These are phyloP conservation scores for Malachius bipustulatus DNA, from an alignment of 2,888 invertebrate genomes.

Conservation along the genomic window DNA sequence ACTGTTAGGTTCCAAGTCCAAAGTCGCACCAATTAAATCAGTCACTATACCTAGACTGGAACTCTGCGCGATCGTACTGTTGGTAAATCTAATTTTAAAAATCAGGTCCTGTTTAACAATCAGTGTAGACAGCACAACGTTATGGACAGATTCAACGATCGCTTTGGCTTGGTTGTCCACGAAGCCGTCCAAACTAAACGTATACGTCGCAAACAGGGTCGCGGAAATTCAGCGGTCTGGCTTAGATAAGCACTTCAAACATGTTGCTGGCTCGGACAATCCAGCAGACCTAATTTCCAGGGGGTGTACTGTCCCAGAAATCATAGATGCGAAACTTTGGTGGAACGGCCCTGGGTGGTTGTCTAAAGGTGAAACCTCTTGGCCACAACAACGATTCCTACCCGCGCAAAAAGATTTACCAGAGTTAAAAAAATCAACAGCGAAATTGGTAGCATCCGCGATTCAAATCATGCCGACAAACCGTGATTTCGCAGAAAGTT, in stretches of 20 bases:
- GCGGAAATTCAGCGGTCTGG: neutral
- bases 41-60: conserved; percentile 4
- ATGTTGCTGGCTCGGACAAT: neutral
- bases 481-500: neutral
- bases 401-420: neutral
- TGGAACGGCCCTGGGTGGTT: conserved; percentile 3
- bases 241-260: neutral
- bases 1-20: neutral
- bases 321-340: conserved; percentile 1
- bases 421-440: neutral
- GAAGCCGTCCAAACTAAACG: neutral
- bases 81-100: neutral
- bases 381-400: neutral
- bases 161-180: neutral
- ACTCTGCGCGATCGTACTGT: neutral
- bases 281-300: conserved; percentile 1
- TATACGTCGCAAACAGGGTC: neutral
- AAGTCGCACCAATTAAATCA: conserved; percentile 4
- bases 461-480: neutral
- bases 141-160: conserved; percentile 2
- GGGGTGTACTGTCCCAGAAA: neutral
- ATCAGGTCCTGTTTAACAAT: neutral
- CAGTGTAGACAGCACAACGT: neutral
- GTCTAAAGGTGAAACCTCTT: neutral
- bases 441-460: neutral